Evolutionary conservation across 2,888 invertebrate genomes (phyloP).

Genomic region (Chrysotoxum bicinctum): DNA sequence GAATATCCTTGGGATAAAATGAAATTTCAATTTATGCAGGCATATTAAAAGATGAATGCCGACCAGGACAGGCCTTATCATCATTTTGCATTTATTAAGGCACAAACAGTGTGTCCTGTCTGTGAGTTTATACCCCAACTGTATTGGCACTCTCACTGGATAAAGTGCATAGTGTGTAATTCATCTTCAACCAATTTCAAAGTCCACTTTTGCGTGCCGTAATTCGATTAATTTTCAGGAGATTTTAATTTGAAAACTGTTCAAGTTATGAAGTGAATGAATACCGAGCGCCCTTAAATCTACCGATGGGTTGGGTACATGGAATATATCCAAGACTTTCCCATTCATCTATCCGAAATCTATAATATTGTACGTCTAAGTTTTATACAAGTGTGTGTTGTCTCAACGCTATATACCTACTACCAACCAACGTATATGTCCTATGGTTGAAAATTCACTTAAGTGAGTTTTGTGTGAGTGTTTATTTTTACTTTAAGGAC

Average conservation of each 20-base stretch:
- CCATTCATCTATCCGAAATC: neutral
- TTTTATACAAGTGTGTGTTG: neutral
- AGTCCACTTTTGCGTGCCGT: neutral
- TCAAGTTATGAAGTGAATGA: slow-evolving; percentile 12
- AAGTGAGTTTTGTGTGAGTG: slow-evolving; percentile 3
- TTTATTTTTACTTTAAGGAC: slow-evolving; percentile 21
- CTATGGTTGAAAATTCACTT: slow-evolving; percentile 18
- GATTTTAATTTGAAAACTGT: slow-evolving; percentile 13
- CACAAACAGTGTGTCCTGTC: neutral
- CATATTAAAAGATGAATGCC: neutral
- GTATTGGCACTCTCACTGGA: neutral
- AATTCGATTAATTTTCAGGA: slow-evolving; percentile 9
- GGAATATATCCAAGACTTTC: neutral
- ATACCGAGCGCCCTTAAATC: neutral
- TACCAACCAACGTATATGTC: neutral
- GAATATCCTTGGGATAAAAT: neutral
- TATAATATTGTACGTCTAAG: neutral
- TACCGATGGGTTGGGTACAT: too few relatives aligned
- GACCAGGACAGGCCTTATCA: slow-evolving; percentile 4
- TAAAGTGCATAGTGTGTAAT: neutral
- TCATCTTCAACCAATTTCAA: slow-evolving; percentile 4
- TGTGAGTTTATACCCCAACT: neutral
- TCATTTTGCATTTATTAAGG: neutral
- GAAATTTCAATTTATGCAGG: slow-evolving; percentile 35
- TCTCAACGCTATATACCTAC: neutral